Conservation (phyloP, 2,113 vertebrate species). For the Halcyon senegalensis region DNA sequence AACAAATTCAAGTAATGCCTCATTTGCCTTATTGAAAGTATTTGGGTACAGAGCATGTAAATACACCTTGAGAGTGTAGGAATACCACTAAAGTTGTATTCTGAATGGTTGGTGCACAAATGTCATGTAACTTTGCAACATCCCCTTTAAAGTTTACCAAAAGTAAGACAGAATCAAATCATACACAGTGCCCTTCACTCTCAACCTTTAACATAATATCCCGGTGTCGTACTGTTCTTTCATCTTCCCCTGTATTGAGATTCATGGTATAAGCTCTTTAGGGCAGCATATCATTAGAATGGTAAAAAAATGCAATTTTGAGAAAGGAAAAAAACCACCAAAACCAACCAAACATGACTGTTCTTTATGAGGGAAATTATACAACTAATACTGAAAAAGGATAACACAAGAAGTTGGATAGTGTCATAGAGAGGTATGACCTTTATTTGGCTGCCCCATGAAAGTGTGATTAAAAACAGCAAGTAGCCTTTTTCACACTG, state of each 20-base stretch:
- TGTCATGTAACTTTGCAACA: background rate
- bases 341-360: background rate
- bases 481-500: background rate
- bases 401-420: background rate
- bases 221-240: background rate
- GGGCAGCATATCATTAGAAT: background rate
- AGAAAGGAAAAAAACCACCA: background rate
- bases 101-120: background rate
- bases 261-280: background rate
- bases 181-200: background rate
- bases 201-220: background rate
- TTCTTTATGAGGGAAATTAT: background rate
- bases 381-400: background rate
- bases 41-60: background rate
- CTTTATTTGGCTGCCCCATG: background rate
- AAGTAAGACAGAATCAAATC: background rate
- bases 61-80: background rate
- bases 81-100: background rate
- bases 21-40: background rate
- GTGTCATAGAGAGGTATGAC: background rate
- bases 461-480: background rate
- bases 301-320: background rate
- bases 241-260: background rate
- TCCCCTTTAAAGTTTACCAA: background rate
- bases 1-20: background rate